phyloP scores from a whole-genome alignment of 1,140 invertebrate species.

The Harpegnathos saltator region DNA sequence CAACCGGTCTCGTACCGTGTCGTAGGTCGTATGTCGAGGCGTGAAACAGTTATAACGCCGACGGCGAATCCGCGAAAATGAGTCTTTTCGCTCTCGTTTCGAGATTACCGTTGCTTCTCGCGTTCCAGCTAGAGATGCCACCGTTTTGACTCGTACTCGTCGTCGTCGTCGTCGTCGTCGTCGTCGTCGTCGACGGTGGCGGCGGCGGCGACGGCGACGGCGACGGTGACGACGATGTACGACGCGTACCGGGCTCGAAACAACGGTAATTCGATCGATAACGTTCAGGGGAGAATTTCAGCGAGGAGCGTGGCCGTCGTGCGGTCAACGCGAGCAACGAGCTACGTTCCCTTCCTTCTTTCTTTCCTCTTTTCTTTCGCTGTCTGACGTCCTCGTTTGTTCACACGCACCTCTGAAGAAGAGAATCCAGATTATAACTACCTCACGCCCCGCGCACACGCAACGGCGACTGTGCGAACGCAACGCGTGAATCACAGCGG shows the following conservation, averaged over 20 bases:
- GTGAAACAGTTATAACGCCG: slow-evolving; percentile 24
- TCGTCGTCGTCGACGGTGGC: no score
- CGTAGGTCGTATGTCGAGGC: neutral
- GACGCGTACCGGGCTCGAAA: neutral
- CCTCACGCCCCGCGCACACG: neutral
- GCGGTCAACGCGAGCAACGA: no score
- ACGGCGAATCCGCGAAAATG: slow-evolving; percentile 1
- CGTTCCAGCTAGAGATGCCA: neutral
- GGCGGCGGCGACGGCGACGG: no score
- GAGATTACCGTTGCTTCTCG: neutral
- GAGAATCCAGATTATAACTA: neutral
- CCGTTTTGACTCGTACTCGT: no score
- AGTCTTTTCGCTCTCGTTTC: neutral
- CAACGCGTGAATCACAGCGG: slow-evolving; percentile 49
- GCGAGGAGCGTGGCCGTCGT: neutral
- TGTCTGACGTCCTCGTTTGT: no score
- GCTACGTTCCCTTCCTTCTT: no score
- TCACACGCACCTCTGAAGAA: neutral
- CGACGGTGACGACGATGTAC: no score
- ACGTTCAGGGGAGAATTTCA: neutral
- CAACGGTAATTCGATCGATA: neutral
- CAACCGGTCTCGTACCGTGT: slow-evolving; percentile 19
- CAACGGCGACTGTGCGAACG: no score
- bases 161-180: no score
- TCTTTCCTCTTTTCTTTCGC: no score